Conservation (phyloP, 2,113 vertebrate genomes). For the Pseudorhombus dupliciocellatus region DNA sequence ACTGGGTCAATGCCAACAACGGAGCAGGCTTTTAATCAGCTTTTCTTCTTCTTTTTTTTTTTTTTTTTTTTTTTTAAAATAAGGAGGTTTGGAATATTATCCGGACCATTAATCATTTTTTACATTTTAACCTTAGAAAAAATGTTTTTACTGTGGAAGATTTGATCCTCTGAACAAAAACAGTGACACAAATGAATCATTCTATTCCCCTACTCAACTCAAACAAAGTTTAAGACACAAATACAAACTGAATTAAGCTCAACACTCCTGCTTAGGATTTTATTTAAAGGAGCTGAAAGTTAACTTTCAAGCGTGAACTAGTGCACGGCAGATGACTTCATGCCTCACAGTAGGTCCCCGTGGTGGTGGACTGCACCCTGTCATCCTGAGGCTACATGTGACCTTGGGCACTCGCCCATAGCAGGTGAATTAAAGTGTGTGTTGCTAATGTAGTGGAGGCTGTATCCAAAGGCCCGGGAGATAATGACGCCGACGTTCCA, state of each 20-base stretch:
- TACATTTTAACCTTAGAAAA: conserved; percentile 26
- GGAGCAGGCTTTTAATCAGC: neutral
- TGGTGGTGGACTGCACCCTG: conserved; percentile 22
- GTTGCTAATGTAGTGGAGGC: conserved; percentile 42
- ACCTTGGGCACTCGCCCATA: conserved; percentile 58
- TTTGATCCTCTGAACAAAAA: neutral
- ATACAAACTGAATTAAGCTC: neutral
- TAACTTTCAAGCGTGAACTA: conserved; percentile 44
- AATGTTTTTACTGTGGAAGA: conserved; percentile 17
- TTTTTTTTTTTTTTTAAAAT: too few relatives aligned
- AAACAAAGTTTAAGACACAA: conserved; percentile 34
- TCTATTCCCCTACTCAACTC: conserved; percentile 13
- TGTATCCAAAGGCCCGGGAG: conserved; percentile 41
- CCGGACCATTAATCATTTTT: neutral
- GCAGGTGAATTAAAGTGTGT: conserved; percentile 51
- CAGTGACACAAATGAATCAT: neutral
- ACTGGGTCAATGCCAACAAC: too few relatives aligned
- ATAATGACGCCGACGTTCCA: conserved; percentile 46
- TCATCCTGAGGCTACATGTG: conserved; percentile 61
- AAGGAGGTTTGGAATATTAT: neutral
- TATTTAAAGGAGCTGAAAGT: conserved; percentile 33
- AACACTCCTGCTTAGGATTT: conserved; percentile 4
- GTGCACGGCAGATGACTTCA: conserved; percentile 20
- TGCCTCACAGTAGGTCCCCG: conserved; percentile 12
- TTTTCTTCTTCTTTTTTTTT: too few relatives aligned